A percentile compares a stretch with the other conserved stretches of the same genome.
Evolutionary conservation across 2,888 invertebrate species (phyloP).

Genomic region (Amaurobius ferox): DNA sequence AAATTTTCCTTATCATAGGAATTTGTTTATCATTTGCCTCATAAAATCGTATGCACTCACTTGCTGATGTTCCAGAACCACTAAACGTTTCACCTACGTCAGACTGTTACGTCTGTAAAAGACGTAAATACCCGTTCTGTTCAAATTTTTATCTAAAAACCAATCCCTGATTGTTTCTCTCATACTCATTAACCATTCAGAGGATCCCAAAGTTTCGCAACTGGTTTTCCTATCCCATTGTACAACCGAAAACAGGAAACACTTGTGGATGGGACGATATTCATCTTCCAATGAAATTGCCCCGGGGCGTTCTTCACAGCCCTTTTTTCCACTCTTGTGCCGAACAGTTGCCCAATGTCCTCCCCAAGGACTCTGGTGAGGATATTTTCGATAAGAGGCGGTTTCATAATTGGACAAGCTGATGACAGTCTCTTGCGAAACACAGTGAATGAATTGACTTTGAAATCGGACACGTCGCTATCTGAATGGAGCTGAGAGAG

Average conservation of each 20-base stretch:
- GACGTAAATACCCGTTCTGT: not conserved
- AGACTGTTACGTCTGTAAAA: not conserved
- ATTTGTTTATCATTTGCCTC: too few relatives aligned
- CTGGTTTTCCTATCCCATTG: slow-evolving; percentile 38
- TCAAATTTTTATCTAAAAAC: not conserved
- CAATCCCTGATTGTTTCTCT: not conserved
- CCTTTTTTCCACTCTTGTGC: slow-evolving; percentile 10
- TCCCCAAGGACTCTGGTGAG: slow-evolving; percentile 32
- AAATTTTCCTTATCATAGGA: too few relatives aligned
- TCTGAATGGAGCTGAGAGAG: not conserved
- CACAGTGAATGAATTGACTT: slow-evolving; percentile 27
- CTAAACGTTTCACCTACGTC: not conserved
- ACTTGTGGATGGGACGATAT: slow-evolving; percentile 59
- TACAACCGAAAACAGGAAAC: slow-evolving; percentile 54
- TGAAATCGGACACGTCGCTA: slow-evolving; percentile 5
- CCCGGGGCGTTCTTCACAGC: slow-evolving; percentile 24
- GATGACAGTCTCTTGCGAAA: slow-evolving; percentile 58
- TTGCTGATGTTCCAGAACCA: too few relatives aligned
- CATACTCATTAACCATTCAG: slow-evolving; percentile 43
- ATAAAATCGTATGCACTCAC: too few relatives aligned
- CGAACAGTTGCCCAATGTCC: slow-evolving; percentile 37
- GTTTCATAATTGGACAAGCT: slow-evolving; percentile 44
- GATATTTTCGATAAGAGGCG: slow-evolving; percentile 18
- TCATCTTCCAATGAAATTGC: slow-evolving; percentile 54
- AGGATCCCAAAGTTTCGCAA: slow-evolving; percentile 41